Evolutionary conservation across 2,113 vertebrate genomes (phyloP), one percentile per base, ranked within the genome.

Genomic region (Nyctibius bracteatus): DNA sequence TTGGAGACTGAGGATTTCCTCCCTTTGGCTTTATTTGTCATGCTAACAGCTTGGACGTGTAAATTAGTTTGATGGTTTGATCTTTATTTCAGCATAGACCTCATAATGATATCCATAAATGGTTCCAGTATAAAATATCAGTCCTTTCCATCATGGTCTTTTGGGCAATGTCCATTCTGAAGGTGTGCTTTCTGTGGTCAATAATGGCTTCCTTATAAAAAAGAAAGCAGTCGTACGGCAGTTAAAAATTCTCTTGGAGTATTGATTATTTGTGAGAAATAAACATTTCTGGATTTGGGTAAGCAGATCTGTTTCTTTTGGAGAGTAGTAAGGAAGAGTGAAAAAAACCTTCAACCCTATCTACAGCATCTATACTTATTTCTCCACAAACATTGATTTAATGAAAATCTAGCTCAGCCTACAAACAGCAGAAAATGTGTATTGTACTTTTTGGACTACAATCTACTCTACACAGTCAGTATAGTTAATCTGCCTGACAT

Each of bases 321-420:
- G 5, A 31, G 30, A 54, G 3, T 15, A 0, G 0, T 24, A 43
- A 70, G 47, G 67, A 49, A 24, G 6, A 55, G 8, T 41, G 5
- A 41, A 91, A 67, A 54, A n/a, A 1, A 0, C 7, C 20, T 62
- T 55, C 65, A 81, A 17, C 21, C 5, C 14, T 62, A 21, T 39
- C 31, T 57, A 11, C 5, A 20, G 8, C 22, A 86, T 25, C 19
- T 28, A 4, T 28, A 30, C 8, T 63, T 82, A n/a, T 82, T 86
- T 80, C 31, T 75, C 8, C 37, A 52, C 88, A 73, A 88, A 35
- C 1, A 16, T 13, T 49, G n/a, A 3, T 59, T 6, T 62, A 46
- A 73, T 52, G 17, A 54, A 94, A 88, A 86, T 43, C 49, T 47
- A 65, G 16, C 17, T 58, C 65, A 23, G 9, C 17, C 37, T 39